phyloP scores from a whole-genome alignment of 1,140 invertebrate genomes.

The Papilio glaucus region DNA sequence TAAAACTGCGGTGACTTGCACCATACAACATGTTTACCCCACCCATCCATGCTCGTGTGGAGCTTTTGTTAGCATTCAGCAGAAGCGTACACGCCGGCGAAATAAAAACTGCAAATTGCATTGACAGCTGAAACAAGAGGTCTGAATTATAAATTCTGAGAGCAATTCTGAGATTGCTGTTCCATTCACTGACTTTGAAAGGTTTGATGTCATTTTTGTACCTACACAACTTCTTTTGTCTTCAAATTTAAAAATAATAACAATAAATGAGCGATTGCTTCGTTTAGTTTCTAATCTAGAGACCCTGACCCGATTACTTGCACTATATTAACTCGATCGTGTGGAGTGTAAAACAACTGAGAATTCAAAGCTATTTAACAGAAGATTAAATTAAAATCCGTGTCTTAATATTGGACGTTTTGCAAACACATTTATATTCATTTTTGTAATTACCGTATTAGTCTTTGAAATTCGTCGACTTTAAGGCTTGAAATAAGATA shows the following conservation, averaged over 20 bases:
- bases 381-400: too few species aligned
- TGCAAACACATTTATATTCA: too few species aligned
- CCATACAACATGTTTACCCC: background rate
- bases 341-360: too few species aligned
- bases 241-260: background rate
- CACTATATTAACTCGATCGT: too few species aligned
- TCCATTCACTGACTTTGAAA: slow-evolving; percentile 1
- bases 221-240: background rate
- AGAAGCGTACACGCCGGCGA: background rate
- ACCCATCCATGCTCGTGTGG: background rate
- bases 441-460: too few species aligned
- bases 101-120: slow-evolving; percentile 20
- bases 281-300: too few species aligned
- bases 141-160: background rate
- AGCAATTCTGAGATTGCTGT: slow-evolving; percentile 7
- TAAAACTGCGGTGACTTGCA: background rate
- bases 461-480: too few species aligned
- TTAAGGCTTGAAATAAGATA: too few species aligned
- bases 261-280: too few species aligned
- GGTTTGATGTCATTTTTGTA: background rate
- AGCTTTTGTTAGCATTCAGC: background rate
- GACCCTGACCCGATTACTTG: too few species aligned
- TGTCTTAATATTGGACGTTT: too few species aligned
- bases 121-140: slow-evolving; percentile 17
- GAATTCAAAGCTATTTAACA: too few species aligned